phyloP scores from a whole-genome alignment of 2,797 vertebrate species.

The Carcharodon carcharias region DNA sequence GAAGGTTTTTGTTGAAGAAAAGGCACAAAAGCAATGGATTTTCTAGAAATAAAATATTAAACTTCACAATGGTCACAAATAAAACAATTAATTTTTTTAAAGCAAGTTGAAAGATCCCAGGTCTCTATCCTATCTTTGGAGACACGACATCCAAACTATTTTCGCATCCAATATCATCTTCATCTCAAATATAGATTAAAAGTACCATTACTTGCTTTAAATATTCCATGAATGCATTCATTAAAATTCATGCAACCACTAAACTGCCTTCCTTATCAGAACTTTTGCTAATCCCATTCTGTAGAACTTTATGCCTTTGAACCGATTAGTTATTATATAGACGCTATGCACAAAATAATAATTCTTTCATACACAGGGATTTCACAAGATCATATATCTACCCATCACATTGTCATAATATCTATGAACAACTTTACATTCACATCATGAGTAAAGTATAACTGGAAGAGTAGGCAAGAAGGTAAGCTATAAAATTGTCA shows the following conservation, averaged over 20 bases:
- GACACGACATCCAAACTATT: neutral
- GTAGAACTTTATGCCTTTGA: neutral
- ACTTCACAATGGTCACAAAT: neutral
- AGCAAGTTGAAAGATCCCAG: neutral
- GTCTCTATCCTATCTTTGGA: neutral
- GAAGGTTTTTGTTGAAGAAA: neutral
- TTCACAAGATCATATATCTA: neutral
- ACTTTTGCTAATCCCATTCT: neutral
- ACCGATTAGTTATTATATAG: neutral
- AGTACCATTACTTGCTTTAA: neutral
- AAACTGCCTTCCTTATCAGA: neutral
- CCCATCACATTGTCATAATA: neutral
- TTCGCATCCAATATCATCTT: neutral
- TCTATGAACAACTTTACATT: neutral
- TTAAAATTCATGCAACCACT: neutral
- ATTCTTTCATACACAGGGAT: neutral
- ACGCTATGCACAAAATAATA: neutral
- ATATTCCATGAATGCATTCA: neutral
- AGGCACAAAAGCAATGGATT: neutral
- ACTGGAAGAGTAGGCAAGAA: neutral
- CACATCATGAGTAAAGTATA: neutral
- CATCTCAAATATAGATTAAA: neutral
- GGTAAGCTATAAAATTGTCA: neutral
- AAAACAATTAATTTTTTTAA: neutral
- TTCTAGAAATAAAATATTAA: neutral